These are phyloP conservation scores for Ptilodon capucinus DNA, from an alignment of 2,888 invertebrate genomes.

Conservation along the genomic window DNA sequence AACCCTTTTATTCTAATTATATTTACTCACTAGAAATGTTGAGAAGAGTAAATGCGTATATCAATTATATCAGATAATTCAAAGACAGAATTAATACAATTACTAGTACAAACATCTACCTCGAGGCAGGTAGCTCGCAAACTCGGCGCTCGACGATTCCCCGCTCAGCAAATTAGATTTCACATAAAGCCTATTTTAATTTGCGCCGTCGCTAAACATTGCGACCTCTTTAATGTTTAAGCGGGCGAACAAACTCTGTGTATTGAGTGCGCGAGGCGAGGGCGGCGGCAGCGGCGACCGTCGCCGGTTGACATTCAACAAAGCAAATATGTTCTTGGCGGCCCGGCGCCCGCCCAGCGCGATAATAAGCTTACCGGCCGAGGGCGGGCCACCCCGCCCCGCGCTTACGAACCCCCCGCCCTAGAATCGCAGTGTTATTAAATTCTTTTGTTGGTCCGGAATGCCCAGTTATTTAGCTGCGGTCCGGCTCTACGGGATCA, in stretches of 20 bases:
- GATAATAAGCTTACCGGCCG: slow-evolving; percentile 75
- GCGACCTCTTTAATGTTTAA: slow-evolving; percentile 78
- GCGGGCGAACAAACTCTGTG: slow-evolving; percentile 64
- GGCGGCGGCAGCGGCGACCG: slow-evolving; percentile 45
- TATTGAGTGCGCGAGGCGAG: slow-evolving; percentile 53
- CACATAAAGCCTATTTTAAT: slow-evolving; percentile 81
- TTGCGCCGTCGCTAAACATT: slow-evolving; percentile 77
- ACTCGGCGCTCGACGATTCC: slow-evolving; percentile 57
- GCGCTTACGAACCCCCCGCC: slow-evolving; percentile 49
- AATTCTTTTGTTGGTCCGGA: slow-evolving; percentile 76
- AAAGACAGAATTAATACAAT: slow-evolving; percentile 75
- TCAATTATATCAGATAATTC: slow-evolving; percentile 58
- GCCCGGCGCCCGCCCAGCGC: slow-evolving; percentile 45
- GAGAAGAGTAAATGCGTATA: slow-evolving; percentile 36
- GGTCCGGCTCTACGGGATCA: slow-evolving; percentile 64
- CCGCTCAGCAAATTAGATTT: slow-evolving; percentile 80
- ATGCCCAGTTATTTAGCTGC: slow-evolving; percentile 70
- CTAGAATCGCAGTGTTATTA: slow-evolving; percentile 67
- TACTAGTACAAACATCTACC: slow-evolving; percentile 73
- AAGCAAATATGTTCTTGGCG: slow-evolving; percentile 74
- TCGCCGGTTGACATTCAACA: slow-evolving; percentile 69
- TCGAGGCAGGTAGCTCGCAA: slow-evolving; percentile 59
- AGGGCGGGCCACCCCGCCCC: slow-evolving; percentile 50
- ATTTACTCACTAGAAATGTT: slow-evolving; percentile 31
- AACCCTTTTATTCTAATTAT: slow-evolving; percentile 22